Conservation (phyloP, 2,888 invertebrate genomes). For the Neoaliturus tenellus region DNA sequence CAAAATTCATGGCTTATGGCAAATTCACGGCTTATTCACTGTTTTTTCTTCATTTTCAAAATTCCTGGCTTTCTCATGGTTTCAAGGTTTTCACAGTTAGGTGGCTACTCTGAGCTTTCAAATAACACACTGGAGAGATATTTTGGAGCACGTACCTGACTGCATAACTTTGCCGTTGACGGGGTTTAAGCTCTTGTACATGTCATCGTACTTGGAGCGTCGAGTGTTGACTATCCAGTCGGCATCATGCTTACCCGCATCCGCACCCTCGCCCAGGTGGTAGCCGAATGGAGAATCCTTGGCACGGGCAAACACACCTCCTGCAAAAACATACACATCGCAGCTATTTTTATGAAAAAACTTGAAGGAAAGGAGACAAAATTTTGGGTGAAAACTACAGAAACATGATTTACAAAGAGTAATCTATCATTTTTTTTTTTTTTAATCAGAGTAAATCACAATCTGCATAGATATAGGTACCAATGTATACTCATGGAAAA, state of each 20-base stretch:
- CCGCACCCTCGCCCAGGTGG: constrained; percentile 76
- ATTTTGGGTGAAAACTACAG: no score
- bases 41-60: no score
- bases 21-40: no score
- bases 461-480: no score
- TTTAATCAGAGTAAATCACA: no score
- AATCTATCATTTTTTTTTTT: no score
- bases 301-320: constrained; percentile 77
- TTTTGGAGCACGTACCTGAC: constrained; percentile 68
- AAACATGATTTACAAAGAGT: no score
- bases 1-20: no score
- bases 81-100: background rate
- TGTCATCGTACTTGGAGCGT: constrained; percentile 75
- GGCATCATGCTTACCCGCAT: constrained; percentile 76
- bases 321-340: constrained; percentile 66
- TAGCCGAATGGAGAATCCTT: constrained; percentile 74
- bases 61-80: no score
- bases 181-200: constrained; percentile 74
- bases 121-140: background rate
- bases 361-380: no score
- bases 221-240: constrained; percentile 78
- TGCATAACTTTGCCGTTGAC: constrained; percentile 77
- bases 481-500: no score
- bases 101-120: background rate
- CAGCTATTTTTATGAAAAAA: no score